These are phyloP conservation scores for Entomyzon cyanotis DNA, from an alignment of 2,113 vertebrate species.

Conservation along the genomic window DNA sequence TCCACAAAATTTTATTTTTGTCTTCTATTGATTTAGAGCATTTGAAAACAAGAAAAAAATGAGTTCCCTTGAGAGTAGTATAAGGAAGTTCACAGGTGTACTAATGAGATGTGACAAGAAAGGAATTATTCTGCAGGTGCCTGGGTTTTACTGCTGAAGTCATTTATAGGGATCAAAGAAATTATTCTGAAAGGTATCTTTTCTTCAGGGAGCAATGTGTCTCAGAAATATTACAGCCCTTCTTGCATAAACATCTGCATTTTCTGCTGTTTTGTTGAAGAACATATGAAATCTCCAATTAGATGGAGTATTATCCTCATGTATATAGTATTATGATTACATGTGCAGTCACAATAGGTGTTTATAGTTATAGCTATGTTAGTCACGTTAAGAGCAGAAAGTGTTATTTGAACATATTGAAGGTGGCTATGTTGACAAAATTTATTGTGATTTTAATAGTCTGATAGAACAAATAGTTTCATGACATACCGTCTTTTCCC, in stretches of 20 bases:
- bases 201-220: not conserved
- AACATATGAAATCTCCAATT: not conserved
- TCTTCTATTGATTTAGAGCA: not conserved
- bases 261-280: not conserved
- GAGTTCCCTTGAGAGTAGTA: not conserved
- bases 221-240: not conserved
- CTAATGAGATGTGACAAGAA: not conserved
- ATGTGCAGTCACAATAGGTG: not conserved
- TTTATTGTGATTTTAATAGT: not conserved
- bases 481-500: not conserved
- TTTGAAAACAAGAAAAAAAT: not conserved
- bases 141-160: not conserved
- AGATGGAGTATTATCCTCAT: not conserved
- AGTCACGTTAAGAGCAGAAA: not conserved
- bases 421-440: not conserved
- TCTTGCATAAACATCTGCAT: not conserved
- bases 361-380: not conserved
- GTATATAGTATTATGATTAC: not conserved
- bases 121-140: not conserved
- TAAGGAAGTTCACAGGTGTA: not conserved
- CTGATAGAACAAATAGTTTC: not conserved
- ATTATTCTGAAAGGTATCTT: not conserved
- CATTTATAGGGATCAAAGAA: not conserved
- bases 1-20: not conserved
- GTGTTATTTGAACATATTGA: not conserved